Evolutionary conservation across 2,888 invertebrate species (phyloP), one percentile per base, ranked within the genome.

Genomic region (Temnothorax rugatulus): DNA sequence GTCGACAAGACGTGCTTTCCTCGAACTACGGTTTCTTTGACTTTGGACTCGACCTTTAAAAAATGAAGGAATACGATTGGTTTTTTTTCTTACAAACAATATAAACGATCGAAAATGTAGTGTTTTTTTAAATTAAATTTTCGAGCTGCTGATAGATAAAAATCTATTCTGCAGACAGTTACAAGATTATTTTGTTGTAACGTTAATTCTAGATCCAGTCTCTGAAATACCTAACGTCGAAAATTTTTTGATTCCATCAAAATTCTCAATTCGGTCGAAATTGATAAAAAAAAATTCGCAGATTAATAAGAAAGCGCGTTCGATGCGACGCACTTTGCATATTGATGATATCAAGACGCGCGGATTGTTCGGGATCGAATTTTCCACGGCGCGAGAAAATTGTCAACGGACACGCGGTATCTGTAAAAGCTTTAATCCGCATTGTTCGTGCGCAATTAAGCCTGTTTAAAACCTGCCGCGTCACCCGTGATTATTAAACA

Each of bases 401-500:
- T 59, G 47, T 13, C n/a, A 15, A 47, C 44, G 66, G 9, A 29
- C 38, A 38, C 57, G 47, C 57, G 71, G 47, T 18, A 18, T 47
- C 38, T 25, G 57, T 25, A 59, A 59, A 73, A 21, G 59, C 13
- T 47, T 38, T 81, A 81, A 81, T 73, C 47, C 73, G 47, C 59
- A 81, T 73, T 81, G 79, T 59, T 47, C 71, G 71, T 38, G 38
- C 73, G 38, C 47, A 79, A 79, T 79, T 71, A 57, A 79, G 73
- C 25, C 57, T 41, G 59, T 81, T 73, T 73, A 81, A 81, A 81
- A 81, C 47, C 47, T 59, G 73, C 59, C 52, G 66, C 38, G 18
- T 44, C 79, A 47, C 2, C 18, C 79, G 57, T 59, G 73, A 73
- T 81, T 81, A 81, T 81, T 81, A 81, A 81, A 81, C 47, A 81